A percentile compares a stretch with the other conserved stretches of the same genome.
Evolutionary conservation across 1,140 invertebrate species (phyloP).

Genomic region (Drosophila navojoa): DNA sequence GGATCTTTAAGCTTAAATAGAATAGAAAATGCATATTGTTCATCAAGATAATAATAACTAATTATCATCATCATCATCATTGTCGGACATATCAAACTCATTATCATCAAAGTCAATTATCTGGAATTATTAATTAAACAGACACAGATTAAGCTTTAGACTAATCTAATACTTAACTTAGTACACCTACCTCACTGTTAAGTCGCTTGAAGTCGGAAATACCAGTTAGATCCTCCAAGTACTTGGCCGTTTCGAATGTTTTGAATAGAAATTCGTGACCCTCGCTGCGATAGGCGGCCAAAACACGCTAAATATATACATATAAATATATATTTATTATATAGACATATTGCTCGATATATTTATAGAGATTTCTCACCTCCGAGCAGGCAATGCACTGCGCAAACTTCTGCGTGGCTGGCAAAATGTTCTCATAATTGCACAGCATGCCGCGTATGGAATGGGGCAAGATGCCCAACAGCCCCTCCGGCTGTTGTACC

Average conservation of each 20-base stretch:
- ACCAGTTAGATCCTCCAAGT: conserved; percentile 95
- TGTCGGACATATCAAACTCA: conserved; percentile 74
- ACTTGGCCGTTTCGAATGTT: conserved; percentile 93
- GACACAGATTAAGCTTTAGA: not conserved
- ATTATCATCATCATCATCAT: conserved; percentile 43
- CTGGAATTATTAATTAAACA: conserved; percentile 39
- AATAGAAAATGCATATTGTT: not conserved
- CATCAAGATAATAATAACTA: conserved; percentile 11
- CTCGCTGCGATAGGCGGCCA: conserved; percentile 73
- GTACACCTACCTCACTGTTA: conserved; percentile 63
- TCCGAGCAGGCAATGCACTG: conserved; percentile 96
- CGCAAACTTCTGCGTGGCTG: conserved; percentile 92
- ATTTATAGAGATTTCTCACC: conserved; percentile 35
- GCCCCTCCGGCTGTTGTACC: conserved; percentile 85
- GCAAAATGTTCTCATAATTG: conserved; percentile 91
- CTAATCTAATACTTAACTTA: conserved; percentile 6
- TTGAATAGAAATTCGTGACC: conserved; percentile 92
- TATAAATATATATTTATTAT: not conserved
- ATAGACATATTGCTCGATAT: not conserved
- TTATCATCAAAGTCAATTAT: conserved; percentile 81
- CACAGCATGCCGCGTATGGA: conserved; percentile 96
- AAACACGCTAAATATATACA: conserved; percentile 53
- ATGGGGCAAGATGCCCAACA: conserved; percentile 95
- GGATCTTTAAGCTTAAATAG: conserved; percentile 38
- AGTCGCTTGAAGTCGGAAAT: conserved; percentile 86